Evolutionary conservation across 2,113 vertebrate species (phyloP), one percentile per base, ranked within the genome.

Genomic region (Bubo scandiacus): DNA sequence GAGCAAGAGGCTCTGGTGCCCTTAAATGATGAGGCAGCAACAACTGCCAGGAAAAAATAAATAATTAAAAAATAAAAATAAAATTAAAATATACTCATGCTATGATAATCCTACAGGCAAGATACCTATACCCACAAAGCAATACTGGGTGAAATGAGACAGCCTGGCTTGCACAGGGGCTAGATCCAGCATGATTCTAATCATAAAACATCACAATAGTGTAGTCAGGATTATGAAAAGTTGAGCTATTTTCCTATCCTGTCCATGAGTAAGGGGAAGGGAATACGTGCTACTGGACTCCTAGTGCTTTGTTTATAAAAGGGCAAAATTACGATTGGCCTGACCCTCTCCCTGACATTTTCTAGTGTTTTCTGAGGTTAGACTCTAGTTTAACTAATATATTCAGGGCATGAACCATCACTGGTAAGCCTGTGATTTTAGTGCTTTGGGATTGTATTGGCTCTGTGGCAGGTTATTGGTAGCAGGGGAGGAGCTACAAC

Each of bases 271-370:
- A 61, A 62, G 9, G 11, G 10, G 9, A 80, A 65, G 29, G 4
- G 2, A 8, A 45, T 47, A 59, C 1, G 0, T 42, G 15, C 15
- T 65, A 1, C 43, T 67, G 47, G 32, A 36, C 1, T 77, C 14
- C 1, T 3, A 13, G 4, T 30, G 7, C 32, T 19, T 19, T 63
- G 20, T 59, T 92, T 81, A 47, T 26, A 52, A 81, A 86, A 81
- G 4, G 11, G 3, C 0, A 61, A 68, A 80, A 61, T 59, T 77
- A 29, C 38, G 19, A 26, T 51, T 57, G 23, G 43, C 22, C 4
- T 43, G 8, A 40, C 40, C 65, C 14, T 55, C 22, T 47, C 14
- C n/a, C 65, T 73, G 43, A 54, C 2, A 49, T 43, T 86, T 95
- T 54, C 27, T 45, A 59, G 11, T 30, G 3, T 57, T 66, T 86